A percentile compares a stretch with the other conserved stretches of the same genome.
phyloP scores from a whole-genome alignment of 2,888 invertebrate species.

The Agrochola litura region DNA sequence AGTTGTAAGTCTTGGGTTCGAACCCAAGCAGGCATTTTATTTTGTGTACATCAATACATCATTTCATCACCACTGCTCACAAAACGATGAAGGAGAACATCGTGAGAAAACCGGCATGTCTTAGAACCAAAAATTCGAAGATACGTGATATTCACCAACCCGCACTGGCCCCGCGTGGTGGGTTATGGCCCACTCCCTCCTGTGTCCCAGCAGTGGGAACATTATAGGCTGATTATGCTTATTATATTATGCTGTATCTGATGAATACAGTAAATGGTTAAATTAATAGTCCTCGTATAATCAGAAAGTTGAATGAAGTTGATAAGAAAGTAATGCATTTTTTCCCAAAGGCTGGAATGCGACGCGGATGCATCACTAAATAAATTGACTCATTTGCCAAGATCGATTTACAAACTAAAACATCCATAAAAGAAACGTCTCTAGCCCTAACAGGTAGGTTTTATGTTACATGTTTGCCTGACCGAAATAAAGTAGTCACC shows the following conservation, averaged over 20 bases:
- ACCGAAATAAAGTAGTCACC: background rate
- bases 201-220: no score
- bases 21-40: no score
- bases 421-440: background rate
- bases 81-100: no score
- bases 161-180: no score
- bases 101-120: no score
- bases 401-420: background rate
- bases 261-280: background rate
- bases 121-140: no score
- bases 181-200: no score
- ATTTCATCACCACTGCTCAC: no score
- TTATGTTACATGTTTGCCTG: background rate
- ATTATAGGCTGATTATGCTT: no score
- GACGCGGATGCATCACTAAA: background rate
- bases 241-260: background rate
- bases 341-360: slow-evolving; percentile 4
- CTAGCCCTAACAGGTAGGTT: background rate
- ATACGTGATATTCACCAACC: no score
- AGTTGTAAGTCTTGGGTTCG: no score
- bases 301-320: slow-evolving; percentile 21
- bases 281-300: slow-evolving; percentile 7
- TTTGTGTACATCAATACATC: no score
- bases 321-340: slow-evolving; percentile 6
- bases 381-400: slow-evolving; percentile 9